A percentile compares a stretch with the other conserved stretches of the same genome.
phyloP scores from a whole-genome alignment of 2,888 invertebrate species.

The Dryomyza anilis region DNA sequence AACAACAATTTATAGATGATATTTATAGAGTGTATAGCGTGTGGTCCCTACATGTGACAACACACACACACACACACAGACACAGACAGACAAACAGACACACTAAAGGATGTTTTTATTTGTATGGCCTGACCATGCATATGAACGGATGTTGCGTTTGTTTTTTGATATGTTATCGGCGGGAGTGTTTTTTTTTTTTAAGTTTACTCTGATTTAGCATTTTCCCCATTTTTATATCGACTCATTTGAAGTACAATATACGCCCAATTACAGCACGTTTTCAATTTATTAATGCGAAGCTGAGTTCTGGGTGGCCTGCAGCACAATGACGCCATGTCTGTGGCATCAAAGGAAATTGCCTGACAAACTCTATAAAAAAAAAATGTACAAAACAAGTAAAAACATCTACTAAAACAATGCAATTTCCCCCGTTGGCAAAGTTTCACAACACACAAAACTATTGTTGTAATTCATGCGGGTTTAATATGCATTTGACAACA shows the following conservation, averaged over 20 bases:
- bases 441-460: too few relatives aligned
- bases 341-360: slow-evolving; percentile 7
- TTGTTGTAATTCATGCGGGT: too few relatives aligned
- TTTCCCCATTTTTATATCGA: too few relatives aligned
- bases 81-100: neutral
- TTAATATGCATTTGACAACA: too few relatives aligned
- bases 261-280: too few relatives aligned
- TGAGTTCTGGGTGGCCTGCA: neutral
- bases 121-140: slow-evolving; percentile 29
- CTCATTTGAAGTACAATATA: too few relatives aligned
- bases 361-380: neutral
- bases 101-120: slow-evolving; percentile 25
- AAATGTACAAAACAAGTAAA: too few relatives aligned
- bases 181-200: neutral
- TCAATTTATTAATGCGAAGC: neutral
- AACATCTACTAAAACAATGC: too few relatives aligned
- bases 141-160: slow-evolving; percentile 15
- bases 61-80: neutral
- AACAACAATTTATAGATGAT: too few relatives aligned
- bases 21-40: too few relatives aligned
- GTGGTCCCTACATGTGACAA: too few relatives aligned
- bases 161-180: neutral
- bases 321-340: neutral
- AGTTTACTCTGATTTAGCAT: neutral
- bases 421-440: too few relatives aligned